Evolutionary conservation across 2,888 invertebrate genomes (phyloP).

Genomic region (Eristalis tenax): DNA sequence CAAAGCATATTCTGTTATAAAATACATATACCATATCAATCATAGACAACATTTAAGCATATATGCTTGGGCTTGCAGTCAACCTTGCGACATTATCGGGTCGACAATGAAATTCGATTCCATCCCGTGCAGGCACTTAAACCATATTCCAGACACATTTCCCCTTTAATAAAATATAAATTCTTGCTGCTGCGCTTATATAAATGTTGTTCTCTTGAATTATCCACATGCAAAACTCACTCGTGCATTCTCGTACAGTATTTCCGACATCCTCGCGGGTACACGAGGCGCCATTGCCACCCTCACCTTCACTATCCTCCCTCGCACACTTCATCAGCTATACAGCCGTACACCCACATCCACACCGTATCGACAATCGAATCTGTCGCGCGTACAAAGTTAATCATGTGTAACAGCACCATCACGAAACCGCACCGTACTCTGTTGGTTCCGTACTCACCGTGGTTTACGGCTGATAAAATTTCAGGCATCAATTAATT

Average conservation of each 20-base stretch:
- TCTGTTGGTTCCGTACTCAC: constrained; percentile 13
- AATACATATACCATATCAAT: too few species aligned
- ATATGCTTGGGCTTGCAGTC: neutral
- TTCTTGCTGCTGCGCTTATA: neutral
- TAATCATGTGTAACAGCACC: constrained; percentile 65
- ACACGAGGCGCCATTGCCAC: neutral
- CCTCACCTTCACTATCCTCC: neutral
- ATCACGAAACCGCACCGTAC: constrained; percentile 47
- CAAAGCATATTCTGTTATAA: too few species aligned
- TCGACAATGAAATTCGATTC: neutral
- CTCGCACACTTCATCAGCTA: neutral
- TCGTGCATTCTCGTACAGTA: constrained; percentile 11
- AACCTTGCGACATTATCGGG: neutral
- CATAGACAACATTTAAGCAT: too few species aligned
- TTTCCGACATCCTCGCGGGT: constrained; percentile 8
- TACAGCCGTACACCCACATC: neutral
- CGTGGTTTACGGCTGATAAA: constrained; percentile 69
- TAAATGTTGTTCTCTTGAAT: constrained; percentile 35
- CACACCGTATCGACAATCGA: constrained; percentile 52
- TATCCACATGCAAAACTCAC: constrained; percentile 26
- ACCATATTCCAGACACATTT: constrained; percentile 2
- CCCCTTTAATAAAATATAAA: constrained; percentile 20
- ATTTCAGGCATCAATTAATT: constrained; percentile 69
- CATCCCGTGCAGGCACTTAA: neutral
- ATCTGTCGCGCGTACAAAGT: constrained; percentile 61